A percentile compares a stretch with the other conserved stretches of the same genome.
phyloP scores from a whole-genome alignment of 2,113 vertebrate genomes.

The Australoheros scitulus region DNA sequence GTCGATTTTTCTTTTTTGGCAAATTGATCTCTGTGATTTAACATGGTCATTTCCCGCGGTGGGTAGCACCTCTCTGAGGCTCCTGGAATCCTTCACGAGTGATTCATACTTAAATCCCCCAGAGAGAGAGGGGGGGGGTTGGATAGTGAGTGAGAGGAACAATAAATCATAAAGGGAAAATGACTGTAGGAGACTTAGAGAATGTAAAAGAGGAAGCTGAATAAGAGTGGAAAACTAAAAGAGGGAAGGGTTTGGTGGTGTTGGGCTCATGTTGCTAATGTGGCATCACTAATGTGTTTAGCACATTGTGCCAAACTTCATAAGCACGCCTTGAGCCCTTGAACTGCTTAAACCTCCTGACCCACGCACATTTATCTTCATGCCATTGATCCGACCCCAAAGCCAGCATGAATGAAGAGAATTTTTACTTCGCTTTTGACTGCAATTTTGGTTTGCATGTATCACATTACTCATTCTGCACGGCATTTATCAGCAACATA shows the following conservation, averaged over 20 bases:
- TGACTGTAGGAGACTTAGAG: background rate
- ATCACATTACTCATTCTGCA: background rate
- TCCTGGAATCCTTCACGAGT: conserved; percentile 55
- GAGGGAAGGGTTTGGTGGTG: background rate
- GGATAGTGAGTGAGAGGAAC: conserved; percentile 24
- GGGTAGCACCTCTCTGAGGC: conserved; percentile 17
- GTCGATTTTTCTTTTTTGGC: conserved; percentile 35
- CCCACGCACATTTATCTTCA: background rate
- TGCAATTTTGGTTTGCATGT: background rate
- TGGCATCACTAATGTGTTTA: conserved; percentile 61
- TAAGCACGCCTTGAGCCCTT: background rate
- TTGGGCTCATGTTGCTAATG: conserved; percentile 46
- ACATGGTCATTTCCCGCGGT: conserved; percentile 23
- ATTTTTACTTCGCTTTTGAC: background rate
- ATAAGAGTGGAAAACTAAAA: background rate
- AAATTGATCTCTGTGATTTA: conserved; percentile 52
- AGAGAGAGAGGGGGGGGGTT: background rate
- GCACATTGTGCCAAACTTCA: conserved; percentile 24
- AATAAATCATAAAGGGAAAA: conserved; percentile 38
- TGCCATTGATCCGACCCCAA: background rate
- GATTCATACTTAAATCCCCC: conserved; percentile 49
- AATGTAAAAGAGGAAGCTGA: conserved; percentile 38
- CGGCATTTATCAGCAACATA: background rate
- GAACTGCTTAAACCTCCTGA: background rate
- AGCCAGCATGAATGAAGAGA: background rate